Evolutionary conservation across 2,888 invertebrate genomes (phyloP).

Genomic region (Pyrochroa serraticornis): DNA sequence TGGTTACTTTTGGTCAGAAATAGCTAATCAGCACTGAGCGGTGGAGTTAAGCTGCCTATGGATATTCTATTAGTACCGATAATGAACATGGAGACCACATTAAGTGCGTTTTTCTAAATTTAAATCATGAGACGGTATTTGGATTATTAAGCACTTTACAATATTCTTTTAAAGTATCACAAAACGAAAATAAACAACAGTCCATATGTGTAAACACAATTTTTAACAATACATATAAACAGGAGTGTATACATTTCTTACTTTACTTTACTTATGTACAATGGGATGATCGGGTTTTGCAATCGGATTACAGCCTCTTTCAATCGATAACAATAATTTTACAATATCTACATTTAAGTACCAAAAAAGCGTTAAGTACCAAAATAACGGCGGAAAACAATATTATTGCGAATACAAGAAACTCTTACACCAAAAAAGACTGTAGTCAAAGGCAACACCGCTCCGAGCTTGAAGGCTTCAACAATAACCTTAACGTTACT

Average conservation of each 20-base stretch:
- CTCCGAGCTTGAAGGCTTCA: conserved; percentile 34
- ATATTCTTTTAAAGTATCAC: conserved; percentile 29
- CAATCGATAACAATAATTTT: conserved; percentile 31
- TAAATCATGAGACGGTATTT: conserved; percentile 23
- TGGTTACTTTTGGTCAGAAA: conserved; percentile 33
- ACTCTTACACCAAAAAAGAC: conserved; percentile 40
- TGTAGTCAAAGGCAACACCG: conserved; percentile 42
- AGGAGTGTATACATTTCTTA: conserved; percentile 52
- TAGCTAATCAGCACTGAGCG: conserved; percentile 31
- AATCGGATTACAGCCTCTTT: conserved; percentile 42
- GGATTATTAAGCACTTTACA: conserved; percentile 31
- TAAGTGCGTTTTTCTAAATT: conserved; percentile 29
- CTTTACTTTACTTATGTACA: conserved; percentile 50
- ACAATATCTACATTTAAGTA: conserved; percentile 45
- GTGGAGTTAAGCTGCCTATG: conserved; percentile 35
- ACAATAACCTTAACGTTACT: conserved; percentile 36
- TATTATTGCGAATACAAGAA: conserved; percentile 32
- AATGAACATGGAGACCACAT: conserved; percentile 32
- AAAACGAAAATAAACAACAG: conserved; percentile 51
- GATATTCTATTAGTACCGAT: conserved; percentile 36
- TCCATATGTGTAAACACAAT: conserved; percentile 53
- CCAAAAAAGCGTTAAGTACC: conserved; percentile 33
- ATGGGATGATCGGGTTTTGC: conserved; percentile 39
- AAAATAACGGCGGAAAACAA: conserved; percentile 11
- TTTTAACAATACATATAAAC: conserved; percentile 54